These are phyloP conservation scores for Picus viridis DNA, from an alignment of 2,797 vertebrate species.

Conservation along the genomic window DNA sequence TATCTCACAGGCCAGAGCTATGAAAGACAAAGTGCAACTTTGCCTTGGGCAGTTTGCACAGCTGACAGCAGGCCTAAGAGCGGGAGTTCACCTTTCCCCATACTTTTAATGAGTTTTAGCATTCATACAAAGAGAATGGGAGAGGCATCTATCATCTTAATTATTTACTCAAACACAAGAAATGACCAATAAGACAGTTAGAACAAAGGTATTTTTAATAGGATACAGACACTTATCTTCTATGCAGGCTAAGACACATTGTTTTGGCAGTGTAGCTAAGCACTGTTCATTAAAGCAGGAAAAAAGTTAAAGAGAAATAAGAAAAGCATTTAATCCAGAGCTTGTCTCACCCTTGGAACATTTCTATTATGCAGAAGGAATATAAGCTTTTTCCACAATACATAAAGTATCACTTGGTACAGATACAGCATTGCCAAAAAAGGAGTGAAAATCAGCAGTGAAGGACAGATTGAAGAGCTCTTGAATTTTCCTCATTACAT, in stretches of 20 bases:
- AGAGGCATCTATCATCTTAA: neutral
- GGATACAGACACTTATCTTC: neutral
- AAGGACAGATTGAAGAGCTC: neutral
- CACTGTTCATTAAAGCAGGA: neutral
- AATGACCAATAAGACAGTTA: neutral
- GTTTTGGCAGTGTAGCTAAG: neutral
- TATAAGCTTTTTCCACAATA: neutral
- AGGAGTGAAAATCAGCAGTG: neutral
- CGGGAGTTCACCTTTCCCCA: neutral
- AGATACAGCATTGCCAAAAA: neutral
- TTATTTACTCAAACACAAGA: conserved; percentile 4
- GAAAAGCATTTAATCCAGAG: neutral
- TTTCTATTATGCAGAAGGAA: neutral
- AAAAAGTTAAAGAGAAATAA: neutral
- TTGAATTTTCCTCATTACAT: neutral
- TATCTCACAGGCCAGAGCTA: neutral
- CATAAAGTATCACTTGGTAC: neutral
- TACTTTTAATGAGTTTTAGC: neutral
- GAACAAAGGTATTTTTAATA: neutral
- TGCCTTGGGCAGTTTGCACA: neutral
- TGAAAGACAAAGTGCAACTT: neutral
- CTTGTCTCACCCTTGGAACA: neutral
- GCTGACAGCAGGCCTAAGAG: neutral
- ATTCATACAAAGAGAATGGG: neutral
- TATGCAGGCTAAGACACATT: neutral